Evolutionary conservation across 2,888 invertebrate genomes (phyloP).

Genomic region (Unio delphinus): DNA sequence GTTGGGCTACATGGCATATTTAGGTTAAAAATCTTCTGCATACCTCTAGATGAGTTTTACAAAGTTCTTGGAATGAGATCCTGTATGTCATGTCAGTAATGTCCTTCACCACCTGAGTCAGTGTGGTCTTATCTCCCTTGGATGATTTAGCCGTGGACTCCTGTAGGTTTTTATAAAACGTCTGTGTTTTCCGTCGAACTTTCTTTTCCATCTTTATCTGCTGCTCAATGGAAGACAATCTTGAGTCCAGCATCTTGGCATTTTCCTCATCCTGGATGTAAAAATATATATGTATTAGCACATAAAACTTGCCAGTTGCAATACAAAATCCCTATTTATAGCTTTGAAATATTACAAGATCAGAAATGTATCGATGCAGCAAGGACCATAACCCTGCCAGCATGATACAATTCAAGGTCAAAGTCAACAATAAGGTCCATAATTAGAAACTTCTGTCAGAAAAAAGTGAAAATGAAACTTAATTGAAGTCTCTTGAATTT

Average conservation of each 20-base stretch:
- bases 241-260: conserved; percentile 31
- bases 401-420: no score
- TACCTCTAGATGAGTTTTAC: conserved; percentile 64
- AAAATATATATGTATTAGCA: neutral
- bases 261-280: conserved; percentile 53
- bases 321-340: no score
- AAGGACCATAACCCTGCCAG: no score
- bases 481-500: no score
- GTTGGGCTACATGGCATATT: no score
- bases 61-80: conserved; percentile 55
- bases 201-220: conserved; percentile 59
- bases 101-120: conserved; percentile 58
- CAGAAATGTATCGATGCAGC: no score
- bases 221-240: conserved; percentile 56
- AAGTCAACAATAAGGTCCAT: no score
- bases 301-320: neutral
- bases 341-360: no score
- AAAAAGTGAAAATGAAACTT: no score
- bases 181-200: conserved; percentile 56
- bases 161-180: conserved; percentile 58
- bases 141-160: conserved; percentile 24
- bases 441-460: no score
- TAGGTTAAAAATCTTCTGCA: neutral
- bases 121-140: conserved; percentile 39
- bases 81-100: conserved; percentile 60